phyloP scores from a whole-genome alignment of 2,797 vertebrate species.

The Cygnus olor region DNA sequence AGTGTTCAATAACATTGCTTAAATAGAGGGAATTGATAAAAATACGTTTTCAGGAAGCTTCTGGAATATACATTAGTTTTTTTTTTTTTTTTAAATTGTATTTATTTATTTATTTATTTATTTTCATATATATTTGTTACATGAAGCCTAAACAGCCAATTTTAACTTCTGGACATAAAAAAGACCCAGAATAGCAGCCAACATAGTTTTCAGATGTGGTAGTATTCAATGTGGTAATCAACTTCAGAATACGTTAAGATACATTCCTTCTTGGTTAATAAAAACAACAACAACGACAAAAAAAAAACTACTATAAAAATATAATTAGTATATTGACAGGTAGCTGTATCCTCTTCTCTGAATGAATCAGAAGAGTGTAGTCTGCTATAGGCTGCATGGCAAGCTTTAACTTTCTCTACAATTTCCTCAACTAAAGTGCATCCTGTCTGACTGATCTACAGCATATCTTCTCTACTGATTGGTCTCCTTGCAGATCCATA shows the following conservation, averaged over 20 bases:
- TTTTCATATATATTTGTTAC: not conserved
- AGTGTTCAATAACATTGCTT: not conserved
- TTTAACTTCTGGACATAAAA: not conserved
- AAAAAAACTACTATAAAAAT: not conserved
- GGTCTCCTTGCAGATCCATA: not conserved
- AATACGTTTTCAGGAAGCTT: not conserved
- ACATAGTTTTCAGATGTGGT: not conserved
- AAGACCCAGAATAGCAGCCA: not conserved
- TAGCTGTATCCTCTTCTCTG: not conserved
- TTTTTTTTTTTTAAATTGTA: too few species aligned
- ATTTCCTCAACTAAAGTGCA: not conserved
- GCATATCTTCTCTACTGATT: not conserved
- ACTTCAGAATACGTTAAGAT: not conserved
- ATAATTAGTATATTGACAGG: not conserved
- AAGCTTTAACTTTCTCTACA: not conserved
- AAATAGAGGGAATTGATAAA: not conserved
- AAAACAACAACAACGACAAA: too few species aligned
- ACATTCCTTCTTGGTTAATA: not conserved
- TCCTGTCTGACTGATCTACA: not conserved
- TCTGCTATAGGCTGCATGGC: not conserved
- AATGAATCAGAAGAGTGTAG: not conserved
- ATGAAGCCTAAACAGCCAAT: not conserved
- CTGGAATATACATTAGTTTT: not conserved
- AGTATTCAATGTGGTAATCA: not conserved
- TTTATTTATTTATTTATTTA: too few species aligned